Percentiles rank a stretch among this genome's conserved stretches.
Evolutionary conservation across 2,797 vertebrate species (phyloP).

Genomic region (Pogonophryne albipinna): DNA sequence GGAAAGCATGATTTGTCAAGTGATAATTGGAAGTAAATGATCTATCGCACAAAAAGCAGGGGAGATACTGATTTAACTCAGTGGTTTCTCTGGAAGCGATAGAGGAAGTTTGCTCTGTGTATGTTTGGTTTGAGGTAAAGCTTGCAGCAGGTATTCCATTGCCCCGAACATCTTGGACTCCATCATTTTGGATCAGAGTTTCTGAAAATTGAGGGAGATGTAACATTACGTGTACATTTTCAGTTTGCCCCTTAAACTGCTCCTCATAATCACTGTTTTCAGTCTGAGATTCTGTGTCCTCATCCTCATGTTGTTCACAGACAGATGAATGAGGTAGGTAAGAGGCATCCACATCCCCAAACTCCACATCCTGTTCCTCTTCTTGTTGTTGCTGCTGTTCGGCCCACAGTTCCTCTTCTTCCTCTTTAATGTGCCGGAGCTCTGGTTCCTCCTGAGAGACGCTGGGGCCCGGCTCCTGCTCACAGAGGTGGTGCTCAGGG

Average conservation of each 20-base stretch:
- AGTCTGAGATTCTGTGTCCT: conserved; percentile 29
- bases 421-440: conserved; percentile 62
- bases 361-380: conserved; percentile 15
- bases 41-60: conserved; percentile 60
- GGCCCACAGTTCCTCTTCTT: conserved; percentile 54
- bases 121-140: conserved; percentile 14
- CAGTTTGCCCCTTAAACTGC: conserved; percentile 28
- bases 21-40: conserved; percentile 54
- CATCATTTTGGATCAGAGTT: conserved; percentile 12
- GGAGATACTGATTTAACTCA: conserved; percentile 16
- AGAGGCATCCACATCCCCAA: conserved; percentile 4
- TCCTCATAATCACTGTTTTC: conserved; percentile 31
- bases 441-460: neutral
- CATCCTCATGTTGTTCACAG: conserved; percentile 31
- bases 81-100: conserved; percentile 6
- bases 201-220: conserved; percentile 26
- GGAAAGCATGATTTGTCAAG: conserved; percentile 64
- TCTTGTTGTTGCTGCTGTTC: conserved; percentile 18
- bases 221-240: conserved; percentile 1
- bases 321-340: conserved; percentile 17
- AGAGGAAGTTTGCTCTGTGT: neutral
- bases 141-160: conserved; percentile 12
- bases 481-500: neutral
- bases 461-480: neutral
- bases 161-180: neutral